Evolutionary conservation across 2,797 vertebrate species (phyloP), one percentile per base, ranked within the genome.

Genomic region (Sphenopsis melanotis): DNA sequence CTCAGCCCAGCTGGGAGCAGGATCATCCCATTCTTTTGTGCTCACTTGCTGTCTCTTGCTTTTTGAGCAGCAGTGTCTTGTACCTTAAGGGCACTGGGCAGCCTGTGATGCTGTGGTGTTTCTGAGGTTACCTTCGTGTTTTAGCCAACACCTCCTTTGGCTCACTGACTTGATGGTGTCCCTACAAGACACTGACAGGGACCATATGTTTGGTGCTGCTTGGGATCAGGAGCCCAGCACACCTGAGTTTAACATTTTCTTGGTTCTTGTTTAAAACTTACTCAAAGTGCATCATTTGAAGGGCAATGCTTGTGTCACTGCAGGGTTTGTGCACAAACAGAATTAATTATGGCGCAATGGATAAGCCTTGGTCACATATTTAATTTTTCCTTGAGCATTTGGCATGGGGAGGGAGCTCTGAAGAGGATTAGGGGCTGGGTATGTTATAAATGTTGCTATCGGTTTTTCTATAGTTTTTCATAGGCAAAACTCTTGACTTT

Each of bases 191-290:
- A 5, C 8, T 15, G 46, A 15, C 55, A 37, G 49, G 52, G 34
- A 2, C 5, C 3, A 8, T 8, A 1, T 1, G 0, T 36, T 50
- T 61, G 53, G n/a, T 24, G 24, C 46, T 76, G 29, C 68, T 42
- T 21, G 37, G 8, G 22, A 11, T 32, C 76, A 8, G 17, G 10
- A 70, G n/a, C 27, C n/a, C 44, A 21, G 8, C 21, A 65, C 26
- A 41, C 8, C 37, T 9, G 2, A 18, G 44, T 78, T 29, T 57
- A 80, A 65, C 46, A 65, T 11, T 21, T 52, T 44, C 21, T 34
- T 59, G 53, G 20, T 23, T 70, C 39, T 76, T 63, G 15, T 37
- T 70, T 80, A 47, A 84, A 77, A 64, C 24, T 46, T 32, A 7
- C 3, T 49, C 34, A 29, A 47, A 85, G 56, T 23, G 22, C 50